Evolutionary conservation across 2,113 vertebrate species (phyloP), one percentile per base, ranked within the genome.

Genomic region (Xiphophorus hellerii): DNA sequence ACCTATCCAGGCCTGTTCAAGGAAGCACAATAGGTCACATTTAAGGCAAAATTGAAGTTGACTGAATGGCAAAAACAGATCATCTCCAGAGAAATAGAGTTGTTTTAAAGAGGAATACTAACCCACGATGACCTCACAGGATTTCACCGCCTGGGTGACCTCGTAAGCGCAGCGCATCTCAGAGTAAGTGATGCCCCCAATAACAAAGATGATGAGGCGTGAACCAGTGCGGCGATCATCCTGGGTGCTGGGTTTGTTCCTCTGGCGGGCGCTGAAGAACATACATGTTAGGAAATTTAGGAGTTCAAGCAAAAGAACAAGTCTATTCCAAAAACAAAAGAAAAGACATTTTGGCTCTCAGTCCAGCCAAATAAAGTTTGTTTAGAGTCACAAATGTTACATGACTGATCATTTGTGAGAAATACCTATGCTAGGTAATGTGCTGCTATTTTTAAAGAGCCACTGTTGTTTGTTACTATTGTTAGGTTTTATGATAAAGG

Each of bases 141-240:
- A 95, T 78, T 96, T 98, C 77, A 94, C 89, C 10, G 95, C 91
- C 83, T 96, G 93, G 7, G 95, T 97, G 77, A 99, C 96, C 85
- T 99, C 95, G 13, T 99, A 99, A 62, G 98, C 97, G 37, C 93
- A 94, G 66, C 98, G 97, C 94, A 96, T 98, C 94, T 99, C 98
- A 0, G 98, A 99, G 82, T 92, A 93, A 0, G 96, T 93, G 77
- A 99, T 89, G 0, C 98, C 98, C n/a, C 98, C 98, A 0, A 98
- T 94, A 31, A 98, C 87, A 84, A 99, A 99, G n/a, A 99, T 22
- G 42, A 99, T 98, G 77, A 99, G 93, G 14, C 96, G 95, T 0
- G 97, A 96, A 0, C 95, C 93, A 7, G 78, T 94, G 62, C 94
- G 95, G 1, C 95, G 93, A 11, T 98, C 97, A 0, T 97, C 97